Evolutionary conservation across 2,113 vertebrate genomes (phyloP).

Genomic region (Caranx ignobilis): DNA sequence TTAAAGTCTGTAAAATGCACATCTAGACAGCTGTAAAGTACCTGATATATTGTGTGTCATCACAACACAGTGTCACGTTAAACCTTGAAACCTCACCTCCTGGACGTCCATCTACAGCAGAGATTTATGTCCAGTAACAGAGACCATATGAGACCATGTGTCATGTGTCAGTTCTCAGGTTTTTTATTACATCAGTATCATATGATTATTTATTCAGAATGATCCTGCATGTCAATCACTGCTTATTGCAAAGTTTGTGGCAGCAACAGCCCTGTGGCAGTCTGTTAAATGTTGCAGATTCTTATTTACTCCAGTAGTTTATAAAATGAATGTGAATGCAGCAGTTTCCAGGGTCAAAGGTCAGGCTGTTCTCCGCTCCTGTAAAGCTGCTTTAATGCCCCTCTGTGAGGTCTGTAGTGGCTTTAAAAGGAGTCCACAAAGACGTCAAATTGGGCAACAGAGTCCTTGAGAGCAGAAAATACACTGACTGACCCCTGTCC

Average conservation of each 20-base stretch:
- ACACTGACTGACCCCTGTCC: conserved; percentile 50
- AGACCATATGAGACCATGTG: neutral
- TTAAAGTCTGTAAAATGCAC: too few relatives aligned
- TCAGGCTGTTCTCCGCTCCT: neutral
- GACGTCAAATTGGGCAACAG: neutral
- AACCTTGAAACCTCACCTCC: neutral
- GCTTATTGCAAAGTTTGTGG: neutral
- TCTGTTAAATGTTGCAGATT: neutral
- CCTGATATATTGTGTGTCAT: too few relatives aligned
- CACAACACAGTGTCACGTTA: neutral
- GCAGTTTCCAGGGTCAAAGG: neutral
- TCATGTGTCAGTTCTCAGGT: neutral
- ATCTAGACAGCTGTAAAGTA: too few relatives aligned
- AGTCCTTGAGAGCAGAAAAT: conserved; percentile 29
- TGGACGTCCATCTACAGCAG: too few relatives aligned
- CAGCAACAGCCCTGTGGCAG: neutral
- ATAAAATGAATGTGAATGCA: neutral
- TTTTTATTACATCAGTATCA: neutral
- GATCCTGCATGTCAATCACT: neutral
- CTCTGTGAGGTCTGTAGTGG: neutral
- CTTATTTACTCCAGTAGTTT: neutral
- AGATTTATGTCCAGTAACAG: too few relatives aligned
- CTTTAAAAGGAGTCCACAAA: neutral
- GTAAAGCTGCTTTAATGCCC: neutral
- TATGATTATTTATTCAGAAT: neutral